phyloP scores from a whole-genome alignment of 2,888 invertebrate genomes.

The Pegoplata infirma region DNA sequence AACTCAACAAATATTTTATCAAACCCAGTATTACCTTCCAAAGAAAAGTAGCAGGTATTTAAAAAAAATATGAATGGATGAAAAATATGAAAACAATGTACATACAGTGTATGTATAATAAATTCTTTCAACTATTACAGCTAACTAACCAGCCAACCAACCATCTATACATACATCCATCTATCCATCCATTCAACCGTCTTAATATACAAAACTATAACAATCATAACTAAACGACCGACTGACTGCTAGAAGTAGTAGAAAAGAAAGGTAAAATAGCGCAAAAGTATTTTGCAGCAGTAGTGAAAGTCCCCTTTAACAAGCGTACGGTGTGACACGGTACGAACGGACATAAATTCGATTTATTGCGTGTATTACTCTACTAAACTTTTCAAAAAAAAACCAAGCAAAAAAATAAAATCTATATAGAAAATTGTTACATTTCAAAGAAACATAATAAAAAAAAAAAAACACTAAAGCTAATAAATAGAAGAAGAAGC shows the following conservation, averaged over 20 bases:
- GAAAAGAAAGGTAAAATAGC: constrained; percentile 22
- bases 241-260: not conserved
- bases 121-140: too few species aligned
- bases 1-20: too few species aligned
- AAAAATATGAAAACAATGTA: not conserved
- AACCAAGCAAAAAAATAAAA: constrained; percentile 3
- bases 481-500: too few species aligned
- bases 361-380: constrained; percentile 57
- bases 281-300: constrained; percentile 46
- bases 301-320: constrained; percentile 50
- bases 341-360: constrained; percentile 47
- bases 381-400: constrained; percentile 23
- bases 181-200: constrained; percentile 11
- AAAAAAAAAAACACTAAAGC: too few species aligned
- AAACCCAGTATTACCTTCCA: too few species aligned
- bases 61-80: not conserved
- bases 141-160: not conserved
- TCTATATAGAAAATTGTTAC: constrained; percentile 19
- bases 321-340: constrained; percentile 43
- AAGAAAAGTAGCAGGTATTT: not conserved
- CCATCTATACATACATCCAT: constrained; percentile 6
- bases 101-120: not conserved
- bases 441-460: constrained; percentile 31
- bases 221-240: constrained; percentile 28
- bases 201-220: constrained; percentile 33